phyloP scores from a whole-genome alignment of 2,797 vertebrate species.

The Dipus sagitta region DNA sequence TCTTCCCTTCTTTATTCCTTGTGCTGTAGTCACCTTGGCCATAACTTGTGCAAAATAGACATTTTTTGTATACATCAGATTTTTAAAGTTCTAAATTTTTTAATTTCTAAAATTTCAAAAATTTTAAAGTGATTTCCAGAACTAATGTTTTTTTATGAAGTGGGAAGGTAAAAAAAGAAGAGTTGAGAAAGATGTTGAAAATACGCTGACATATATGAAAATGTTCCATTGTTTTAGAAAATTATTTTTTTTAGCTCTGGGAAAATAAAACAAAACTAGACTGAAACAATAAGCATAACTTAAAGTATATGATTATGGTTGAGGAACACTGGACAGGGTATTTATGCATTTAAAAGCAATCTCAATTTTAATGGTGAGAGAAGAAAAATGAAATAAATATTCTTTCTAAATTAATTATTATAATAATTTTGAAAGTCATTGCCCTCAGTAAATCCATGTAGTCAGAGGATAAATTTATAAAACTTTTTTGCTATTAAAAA shows the following conservation, averaged over 20 bases:
- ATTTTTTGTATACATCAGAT: neutral
- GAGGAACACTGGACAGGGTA: neutral
- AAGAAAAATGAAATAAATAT: slow-evolving; percentile 16
- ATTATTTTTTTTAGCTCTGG: slow-evolving; percentile 36
- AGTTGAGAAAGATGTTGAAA: neutral
- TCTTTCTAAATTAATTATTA: slow-evolving; percentile 47
- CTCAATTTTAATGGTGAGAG: slow-evolving; percentile 20
- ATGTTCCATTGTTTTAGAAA: slow-evolving; percentile 12
- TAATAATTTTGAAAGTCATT: slow-evolving; percentile 32
- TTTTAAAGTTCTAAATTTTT: no score
- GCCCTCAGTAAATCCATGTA: neutral
- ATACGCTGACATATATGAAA: neutral
- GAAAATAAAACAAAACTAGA: neutral
- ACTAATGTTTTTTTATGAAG: neutral
- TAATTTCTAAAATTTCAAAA: neutral
- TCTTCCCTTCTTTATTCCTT: neutral
- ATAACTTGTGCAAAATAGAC: neutral
- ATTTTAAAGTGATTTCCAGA: slow-evolving; percentile 1
- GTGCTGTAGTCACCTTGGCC: neutral
- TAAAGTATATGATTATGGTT: neutral
- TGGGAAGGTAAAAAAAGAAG: neutral
- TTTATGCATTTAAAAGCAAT: neutral
- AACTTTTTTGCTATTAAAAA: slow-evolving; percentile 32
- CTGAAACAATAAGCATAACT: neutral
- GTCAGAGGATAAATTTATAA: slow-evolving; percentile 4